Percentiles rank a stretch among this genome's conserved stretches.
These are phyloP conservation scores for Isichthys henryi DNA, from an alignment of 2,113 vertebrate genomes.

Conservation along the genomic window DNA sequence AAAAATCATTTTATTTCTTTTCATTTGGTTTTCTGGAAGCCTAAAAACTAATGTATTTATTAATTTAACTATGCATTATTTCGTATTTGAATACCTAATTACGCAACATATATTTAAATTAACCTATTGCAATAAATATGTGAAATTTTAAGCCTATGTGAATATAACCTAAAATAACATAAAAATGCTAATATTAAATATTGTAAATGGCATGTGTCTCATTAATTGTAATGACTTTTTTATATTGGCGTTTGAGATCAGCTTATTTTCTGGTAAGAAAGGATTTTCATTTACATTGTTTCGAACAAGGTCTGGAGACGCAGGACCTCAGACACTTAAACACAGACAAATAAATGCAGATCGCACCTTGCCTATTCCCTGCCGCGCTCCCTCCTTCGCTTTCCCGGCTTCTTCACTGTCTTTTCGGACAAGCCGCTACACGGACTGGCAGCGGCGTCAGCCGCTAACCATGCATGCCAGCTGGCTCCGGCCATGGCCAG, in stretches of 20 bases:
- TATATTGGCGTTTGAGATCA: background rate
- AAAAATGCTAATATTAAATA: background rate
- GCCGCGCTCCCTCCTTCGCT: background rate
- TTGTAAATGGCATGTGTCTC: background rate
- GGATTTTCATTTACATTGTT: background rate
- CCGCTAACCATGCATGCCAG: background rate
- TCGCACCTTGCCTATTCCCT: background rate
- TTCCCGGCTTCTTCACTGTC: background rate
- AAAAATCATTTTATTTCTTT: background rate
- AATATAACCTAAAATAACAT: background rate
- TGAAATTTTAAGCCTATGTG: background rate
- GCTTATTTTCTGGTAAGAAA: background rate
- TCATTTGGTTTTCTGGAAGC: background rate
- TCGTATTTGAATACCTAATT: constrained; percentile 1
- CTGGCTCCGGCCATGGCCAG: background rate
- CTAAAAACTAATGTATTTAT: background rate
- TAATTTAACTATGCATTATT: background rate
- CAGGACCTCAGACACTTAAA: background rate
- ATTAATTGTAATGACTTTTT: background rate
- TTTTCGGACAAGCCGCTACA: background rate
- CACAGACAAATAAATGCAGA: background rate
- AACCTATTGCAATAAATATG: background rate
- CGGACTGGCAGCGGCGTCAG: background rate
- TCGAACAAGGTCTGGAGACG: background rate
- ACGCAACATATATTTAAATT: background rate